phyloP scores from a whole-genome alignment of 1,140 invertebrate genomes.

The Acyrthosiphon pisum region DNA sequence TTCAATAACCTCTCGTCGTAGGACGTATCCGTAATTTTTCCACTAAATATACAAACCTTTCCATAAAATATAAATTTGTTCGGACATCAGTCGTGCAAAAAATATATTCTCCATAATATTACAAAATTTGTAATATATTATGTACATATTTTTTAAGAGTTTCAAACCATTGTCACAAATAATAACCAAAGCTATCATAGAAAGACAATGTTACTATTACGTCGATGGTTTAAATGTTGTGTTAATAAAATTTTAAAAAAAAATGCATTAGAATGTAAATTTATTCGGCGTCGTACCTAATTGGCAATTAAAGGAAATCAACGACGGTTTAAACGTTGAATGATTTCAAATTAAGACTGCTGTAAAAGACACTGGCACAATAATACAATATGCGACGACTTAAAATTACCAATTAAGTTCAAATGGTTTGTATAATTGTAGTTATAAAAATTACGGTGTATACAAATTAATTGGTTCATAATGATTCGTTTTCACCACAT shows the following conservation, averaged over 20 bases:
- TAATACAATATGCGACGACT: background rate
- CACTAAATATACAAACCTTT: background rate
- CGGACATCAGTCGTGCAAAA: background rate
- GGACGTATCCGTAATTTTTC: background rate
- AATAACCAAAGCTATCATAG: too few relatives aligned
- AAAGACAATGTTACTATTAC: too few relatives aligned
- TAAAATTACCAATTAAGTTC: background rate
- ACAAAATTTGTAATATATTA: too few relatives aligned
- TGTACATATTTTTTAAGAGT: too few relatives aligned
- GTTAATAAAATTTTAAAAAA: too few relatives aligned
- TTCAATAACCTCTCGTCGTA: slow-evolving; percentile 2
- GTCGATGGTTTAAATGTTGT: too few relatives aligned
- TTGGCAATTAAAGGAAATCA: background rate
- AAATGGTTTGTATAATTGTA: background rate
- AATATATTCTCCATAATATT: too few relatives aligned
- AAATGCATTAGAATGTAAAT: background rate
- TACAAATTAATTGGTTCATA: background rate
- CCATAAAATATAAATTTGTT: slow-evolving; percentile 22
- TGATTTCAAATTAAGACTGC: background rate
- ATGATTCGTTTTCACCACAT: background rate
- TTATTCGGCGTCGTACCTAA: background rate
- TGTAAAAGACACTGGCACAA: background rate
- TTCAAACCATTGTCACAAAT: too few relatives aligned
- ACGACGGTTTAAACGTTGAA: background rate
- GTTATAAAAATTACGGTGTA: background rate